Evolutionary conservation across 2,113 vertebrate genomes (phyloP).

Genomic region (Anolis carolinensis): DNA sequence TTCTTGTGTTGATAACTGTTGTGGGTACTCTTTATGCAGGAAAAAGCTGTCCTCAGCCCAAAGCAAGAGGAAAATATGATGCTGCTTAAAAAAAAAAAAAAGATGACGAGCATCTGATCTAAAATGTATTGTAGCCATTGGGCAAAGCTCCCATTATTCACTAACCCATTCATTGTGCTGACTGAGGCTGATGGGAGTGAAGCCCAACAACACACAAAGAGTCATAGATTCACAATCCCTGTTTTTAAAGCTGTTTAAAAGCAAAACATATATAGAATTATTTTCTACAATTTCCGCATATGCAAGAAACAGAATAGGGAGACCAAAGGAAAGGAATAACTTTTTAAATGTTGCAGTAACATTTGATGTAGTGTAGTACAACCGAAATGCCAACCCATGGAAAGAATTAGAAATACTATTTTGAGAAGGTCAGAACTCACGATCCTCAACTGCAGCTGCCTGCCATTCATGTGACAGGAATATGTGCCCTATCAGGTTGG

Average conservation of each 20-base stretch:
- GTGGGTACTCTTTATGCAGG: not conserved
- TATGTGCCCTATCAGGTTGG: not conserved
- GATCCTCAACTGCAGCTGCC: not conserved
- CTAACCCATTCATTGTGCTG: not conserved
- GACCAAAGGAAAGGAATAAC: conserved; percentile 26
- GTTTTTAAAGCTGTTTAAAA: not conserved
- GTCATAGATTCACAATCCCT: not conserved
- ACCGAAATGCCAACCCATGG: not conserved
- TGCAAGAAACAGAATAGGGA: conserved; percentile 36
- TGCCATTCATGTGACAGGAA: not conserved
- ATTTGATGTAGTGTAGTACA: not conserved
- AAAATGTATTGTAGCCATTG: too few species aligned
- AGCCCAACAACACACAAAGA: too few species aligned
- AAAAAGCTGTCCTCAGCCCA: not conserved
- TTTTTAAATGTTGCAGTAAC: not conserved
- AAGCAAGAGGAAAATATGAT: not conserved
- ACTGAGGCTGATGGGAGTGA: too few species aligned
- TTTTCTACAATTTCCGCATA: conserved; percentile 8
- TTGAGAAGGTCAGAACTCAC: conserved; percentile 3
- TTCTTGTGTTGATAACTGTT: not conserved
- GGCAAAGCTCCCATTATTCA: not conserved
- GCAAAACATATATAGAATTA: not conserved
- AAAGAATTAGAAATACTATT: not conserved
- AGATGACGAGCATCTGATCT: too few species aligned
- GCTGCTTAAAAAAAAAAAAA: not conserved